Base-by-base conservation (phyloP, 1,140 invertebrate genomes). In the Conus ventricosus region DNA sequence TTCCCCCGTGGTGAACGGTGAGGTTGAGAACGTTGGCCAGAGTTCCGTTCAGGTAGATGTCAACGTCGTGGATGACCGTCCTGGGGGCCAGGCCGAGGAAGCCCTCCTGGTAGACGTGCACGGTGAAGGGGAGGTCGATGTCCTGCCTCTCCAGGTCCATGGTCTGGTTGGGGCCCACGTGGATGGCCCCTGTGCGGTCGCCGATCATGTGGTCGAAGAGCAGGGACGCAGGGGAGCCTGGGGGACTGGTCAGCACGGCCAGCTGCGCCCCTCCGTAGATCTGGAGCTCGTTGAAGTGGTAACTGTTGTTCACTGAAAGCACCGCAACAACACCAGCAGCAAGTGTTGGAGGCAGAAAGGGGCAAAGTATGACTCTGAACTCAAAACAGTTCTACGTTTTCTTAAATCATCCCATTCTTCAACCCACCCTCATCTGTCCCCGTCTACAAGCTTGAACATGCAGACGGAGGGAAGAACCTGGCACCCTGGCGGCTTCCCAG, bases 181-280 rank as follows among this genome's bases (percentile, higher is more conserved):
- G 93, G 39, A 93, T 88, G 5, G 92, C 90, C 8, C 93, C 93
- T 13, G 91, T 91, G n/a, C 93, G 85, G 83, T 93, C 93, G 25
- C 93, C 93, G 51, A 93, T 93, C 92, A 93, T 93, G 89, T 93
- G 91, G 60, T 91, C 88, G 82, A 93, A 93, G 20, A 86, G 85
- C 17, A 93, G 55, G 15, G 85, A 91, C 0, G 92, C 92, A 6
- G 67, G 60, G 8, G 81, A 54, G 67, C 89, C 89, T n/a, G 91
- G 88, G 15, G 92, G 91, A 39, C 91, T 85, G 5, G 93, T 93
- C 23, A 92, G 86, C 10, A 93, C 90, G 4, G 93, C 93, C 39
- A 93, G 89, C 51, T 93, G 93, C 0, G 91, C 93, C 39, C 89
- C 90, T n/a, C 93, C 93, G 85, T 90, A 93, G 17, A 93, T 92